Evolutionary conservation across 2,113 vertebrate species (phyloP).

Genomic region (Hoplias malabaricus): DNA sequence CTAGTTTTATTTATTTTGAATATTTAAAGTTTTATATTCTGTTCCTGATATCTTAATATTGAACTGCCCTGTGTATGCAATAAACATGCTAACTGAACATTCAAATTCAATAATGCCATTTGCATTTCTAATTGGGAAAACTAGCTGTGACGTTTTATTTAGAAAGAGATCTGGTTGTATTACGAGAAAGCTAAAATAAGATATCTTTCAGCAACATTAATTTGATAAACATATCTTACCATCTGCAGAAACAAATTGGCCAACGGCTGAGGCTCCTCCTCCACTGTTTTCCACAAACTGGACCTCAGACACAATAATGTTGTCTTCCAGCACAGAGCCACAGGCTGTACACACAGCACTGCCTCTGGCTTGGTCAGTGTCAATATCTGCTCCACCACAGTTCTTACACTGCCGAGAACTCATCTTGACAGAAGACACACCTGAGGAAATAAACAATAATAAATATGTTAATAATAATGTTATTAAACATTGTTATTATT

Average conservation of each 20-base stretch:
- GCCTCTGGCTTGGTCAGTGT: constrained; percentile 88
- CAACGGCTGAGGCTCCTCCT: constrained; percentile 89
- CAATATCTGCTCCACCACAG: constrained; percentile 89
- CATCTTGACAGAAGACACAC: constrained; percentile 65
- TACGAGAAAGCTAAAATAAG: not conserved
- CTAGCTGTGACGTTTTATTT: too few species aligned
- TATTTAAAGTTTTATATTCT: too few species aligned
- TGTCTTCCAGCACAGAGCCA: constrained; percentile 94
- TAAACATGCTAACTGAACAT: too few species aligned
- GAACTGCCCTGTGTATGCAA: too few species aligned
- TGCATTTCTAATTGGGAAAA: too few species aligned
- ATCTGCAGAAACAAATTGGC: constrained; percentile 94
- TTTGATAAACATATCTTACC: constrained; percentile 62
- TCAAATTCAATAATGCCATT: too few species aligned
- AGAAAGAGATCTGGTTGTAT: not conserved
- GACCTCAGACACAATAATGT: constrained; percentile 96
- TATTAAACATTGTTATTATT: too few species aligned
- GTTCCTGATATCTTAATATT: too few species aligned
- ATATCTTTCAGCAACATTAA: not conserved
- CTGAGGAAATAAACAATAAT: too few species aligned
- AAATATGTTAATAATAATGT: too few species aligned
- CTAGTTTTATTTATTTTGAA: too few species aligned
- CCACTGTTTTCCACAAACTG: constrained; percentile 94
- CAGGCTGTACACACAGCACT: constrained; percentile 91
- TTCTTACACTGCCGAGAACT: constrained; percentile 81